phyloP scores from a whole-genome alignment of 2,888 invertebrate genomes.

The Ennomos erosarius region DNA sequence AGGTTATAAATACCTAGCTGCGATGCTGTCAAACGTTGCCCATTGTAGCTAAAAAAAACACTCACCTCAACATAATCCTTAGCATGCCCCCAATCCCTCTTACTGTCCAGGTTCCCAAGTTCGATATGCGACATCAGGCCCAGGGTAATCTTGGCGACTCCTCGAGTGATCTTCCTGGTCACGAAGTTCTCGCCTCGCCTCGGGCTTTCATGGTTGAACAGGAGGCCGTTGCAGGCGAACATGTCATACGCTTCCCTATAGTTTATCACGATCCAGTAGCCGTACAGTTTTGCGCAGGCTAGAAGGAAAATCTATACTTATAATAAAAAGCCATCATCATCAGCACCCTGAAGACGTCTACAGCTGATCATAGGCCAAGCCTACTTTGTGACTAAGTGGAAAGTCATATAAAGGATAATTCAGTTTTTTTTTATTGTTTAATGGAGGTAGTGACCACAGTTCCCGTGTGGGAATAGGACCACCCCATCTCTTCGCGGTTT shows the following conservation, averaged over 20 bases:
- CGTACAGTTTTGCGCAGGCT: constrained; percentile 98
- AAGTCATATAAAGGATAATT: no score
- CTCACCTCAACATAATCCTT: constrained; percentile 96
- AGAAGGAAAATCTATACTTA: no score
- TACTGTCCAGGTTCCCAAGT: constrained; percentile 97
- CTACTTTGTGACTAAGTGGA: no score
- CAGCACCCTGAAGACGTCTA: no score
- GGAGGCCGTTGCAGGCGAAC: constrained; percentile 97
- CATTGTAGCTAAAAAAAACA: no score
- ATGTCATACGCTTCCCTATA: constrained; percentile 98
- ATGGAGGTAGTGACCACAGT: no score
- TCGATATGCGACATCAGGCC: constrained; percentile 94
- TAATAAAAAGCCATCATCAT: no score
- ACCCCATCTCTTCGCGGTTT: no score
- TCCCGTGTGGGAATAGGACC: no score
- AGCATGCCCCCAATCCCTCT: constrained; percentile 99
- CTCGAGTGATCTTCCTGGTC: constrained; percentile 98
- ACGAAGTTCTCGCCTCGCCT: constrained; percentile 99
- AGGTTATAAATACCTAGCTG: no score
- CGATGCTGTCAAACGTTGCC: not conserved
- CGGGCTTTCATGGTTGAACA: constrained; percentile 99
- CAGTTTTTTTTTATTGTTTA: no score
- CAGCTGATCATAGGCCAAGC: no score
- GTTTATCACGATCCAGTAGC: constrained; percentile 98
- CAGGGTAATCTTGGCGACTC: constrained; percentile 97